Evolutionary conservation across 2,113 vertebrate species (phyloP).

Genomic region (Urocolius indicus): DNA sequence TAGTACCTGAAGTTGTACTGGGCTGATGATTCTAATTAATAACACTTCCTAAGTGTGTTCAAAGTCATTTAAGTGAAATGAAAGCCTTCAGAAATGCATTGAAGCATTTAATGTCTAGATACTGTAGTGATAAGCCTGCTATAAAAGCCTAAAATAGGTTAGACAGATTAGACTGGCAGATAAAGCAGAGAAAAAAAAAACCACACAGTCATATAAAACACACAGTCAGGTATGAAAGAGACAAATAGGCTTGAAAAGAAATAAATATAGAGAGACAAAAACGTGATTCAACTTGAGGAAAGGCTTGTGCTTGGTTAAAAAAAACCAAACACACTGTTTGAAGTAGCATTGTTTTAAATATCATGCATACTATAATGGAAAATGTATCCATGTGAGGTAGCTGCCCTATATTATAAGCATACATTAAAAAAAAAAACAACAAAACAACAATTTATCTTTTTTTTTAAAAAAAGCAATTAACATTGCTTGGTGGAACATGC

Average conservation of each 20-base stretch:
- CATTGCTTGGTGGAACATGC: neutral
- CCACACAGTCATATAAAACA: neutral
- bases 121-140: constrained; percentile 17
- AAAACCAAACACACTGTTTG: neutral
- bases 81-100: constrained; percentile 49
- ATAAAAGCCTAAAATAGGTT: constrained; percentile 42
- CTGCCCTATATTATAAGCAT: neutral
- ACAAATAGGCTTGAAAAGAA: neutral
- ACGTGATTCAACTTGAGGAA: neutral
- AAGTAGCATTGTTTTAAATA: neutral
- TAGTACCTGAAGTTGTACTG: constrained; percentile 50
- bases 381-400: neutral
- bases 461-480: neutral
- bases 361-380: neutral
- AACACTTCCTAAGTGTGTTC: constrained; percentile 60
- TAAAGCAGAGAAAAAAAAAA: constrained; percentile 31
- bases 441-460: neutral
- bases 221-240: neutral
- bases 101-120: constrained; percentile 52
- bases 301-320: neutral
- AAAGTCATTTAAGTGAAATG: constrained; percentile 51
- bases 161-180: constrained; percentile 42
- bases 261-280: neutral
- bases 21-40: constrained; percentile 50
- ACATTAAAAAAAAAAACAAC: neutral